These are phyloP conservation scores for Drosophila pegasa DNA, from an alignment of 2,888 invertebrate genomes.

Conservation along the genomic window DNA sequence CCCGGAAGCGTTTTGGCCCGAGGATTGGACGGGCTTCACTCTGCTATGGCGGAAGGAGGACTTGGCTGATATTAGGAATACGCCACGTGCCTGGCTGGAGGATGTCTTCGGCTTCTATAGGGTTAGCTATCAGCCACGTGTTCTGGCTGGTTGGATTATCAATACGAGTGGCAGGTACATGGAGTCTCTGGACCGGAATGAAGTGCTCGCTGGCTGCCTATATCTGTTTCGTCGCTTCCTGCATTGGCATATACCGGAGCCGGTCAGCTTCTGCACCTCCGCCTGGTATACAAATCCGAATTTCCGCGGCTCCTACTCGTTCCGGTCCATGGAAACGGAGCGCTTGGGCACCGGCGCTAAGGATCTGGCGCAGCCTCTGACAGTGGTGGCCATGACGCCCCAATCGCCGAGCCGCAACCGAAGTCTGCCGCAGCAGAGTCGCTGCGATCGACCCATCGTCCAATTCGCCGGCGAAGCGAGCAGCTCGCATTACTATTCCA, in stretches of 20 bases:
- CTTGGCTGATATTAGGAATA: conserved; percentile 78
- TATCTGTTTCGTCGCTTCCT: conserved; percentile 83
- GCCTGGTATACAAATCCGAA: conserved; percentile 88
- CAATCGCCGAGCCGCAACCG: conserved; percentile 63
- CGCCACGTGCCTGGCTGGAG: conserved; percentile 87
- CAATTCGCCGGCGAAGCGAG: conserved; percentile 90
- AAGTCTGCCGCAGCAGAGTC: conserved; percentile 60
- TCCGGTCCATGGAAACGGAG: conserved; percentile 87
- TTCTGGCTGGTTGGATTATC: conserved; percentile 90
- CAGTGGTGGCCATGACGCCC: conserved; percentile 84
- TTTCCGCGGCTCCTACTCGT: conserved; percentile 89
- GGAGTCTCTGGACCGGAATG: conserved; percentile 87
- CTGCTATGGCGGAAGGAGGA: conserved; percentile 87
- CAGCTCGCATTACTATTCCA: conserved; percentile 88
- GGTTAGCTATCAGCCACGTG: conserved; percentile 87
- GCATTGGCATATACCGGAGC: conserved; percentile 81
- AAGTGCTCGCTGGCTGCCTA: conserved; percentile 82
- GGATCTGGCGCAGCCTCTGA: conserved; percentile 85
- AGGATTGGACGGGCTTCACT: conserved; percentile 86
- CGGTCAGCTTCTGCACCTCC: conserved; percentile 85
- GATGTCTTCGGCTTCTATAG: conserved; percentile 89
- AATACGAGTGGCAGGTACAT: conserved; percentile 87
- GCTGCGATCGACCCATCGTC: conserved; percentile 86
- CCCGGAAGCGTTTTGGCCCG: conserved; percentile 87
- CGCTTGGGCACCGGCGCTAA: conserved; percentile 86